These are phyloP conservation scores for Mus caroli DNA, from an alignment of 2,797 vertebrate genomes.

Conservation along the genomic window DNA sequence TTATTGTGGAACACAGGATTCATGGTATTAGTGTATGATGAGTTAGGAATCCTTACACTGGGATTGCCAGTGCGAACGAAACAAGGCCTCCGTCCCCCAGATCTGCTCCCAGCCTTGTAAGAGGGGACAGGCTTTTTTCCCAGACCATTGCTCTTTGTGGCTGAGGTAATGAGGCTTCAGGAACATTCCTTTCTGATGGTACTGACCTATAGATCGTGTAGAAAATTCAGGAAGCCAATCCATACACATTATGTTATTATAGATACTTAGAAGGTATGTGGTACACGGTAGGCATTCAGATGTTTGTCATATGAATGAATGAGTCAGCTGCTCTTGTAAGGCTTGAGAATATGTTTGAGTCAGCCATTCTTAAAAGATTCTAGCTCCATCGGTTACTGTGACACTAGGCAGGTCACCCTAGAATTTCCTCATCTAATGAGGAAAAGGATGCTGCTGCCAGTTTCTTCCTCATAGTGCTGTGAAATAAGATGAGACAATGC, in stretches of 20 bases:
- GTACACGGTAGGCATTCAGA: not conserved
- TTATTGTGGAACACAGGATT: constrained; percentile 29
- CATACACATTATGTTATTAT: not conserved
- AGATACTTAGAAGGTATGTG: not conserved
- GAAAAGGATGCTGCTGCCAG: constrained; percentile 24
- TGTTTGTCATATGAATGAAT: not conserved
- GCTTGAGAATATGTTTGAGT: constrained; percentile 12
- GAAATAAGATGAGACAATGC: constrained; percentile 59
- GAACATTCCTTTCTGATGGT: constrained; percentile 26
- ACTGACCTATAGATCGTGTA: constrained; percentile 18
- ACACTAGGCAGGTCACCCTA: not conserved
- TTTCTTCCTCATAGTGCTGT: not conserved
- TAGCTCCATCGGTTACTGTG: not conserved
- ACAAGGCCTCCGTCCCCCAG: not conserved
- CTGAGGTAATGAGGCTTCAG: not conserved
- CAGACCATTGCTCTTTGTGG: not conserved
- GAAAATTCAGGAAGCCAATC: constrained; percentile 3
- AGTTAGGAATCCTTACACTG: not conserved
- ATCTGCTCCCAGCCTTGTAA: not conserved
- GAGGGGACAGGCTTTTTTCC: not conserved
- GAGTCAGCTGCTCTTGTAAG: not conserved
- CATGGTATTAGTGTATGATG: not conserved
- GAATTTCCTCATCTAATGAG: constrained; percentile 62
- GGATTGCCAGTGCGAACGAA: not conserved
- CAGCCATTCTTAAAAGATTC: not conserved